These are phyloP conservation scores for Metaphire vulgaris DNA, from an alignment of 1,140 invertebrate genomes.

Conservation along the genomic window DNA sequence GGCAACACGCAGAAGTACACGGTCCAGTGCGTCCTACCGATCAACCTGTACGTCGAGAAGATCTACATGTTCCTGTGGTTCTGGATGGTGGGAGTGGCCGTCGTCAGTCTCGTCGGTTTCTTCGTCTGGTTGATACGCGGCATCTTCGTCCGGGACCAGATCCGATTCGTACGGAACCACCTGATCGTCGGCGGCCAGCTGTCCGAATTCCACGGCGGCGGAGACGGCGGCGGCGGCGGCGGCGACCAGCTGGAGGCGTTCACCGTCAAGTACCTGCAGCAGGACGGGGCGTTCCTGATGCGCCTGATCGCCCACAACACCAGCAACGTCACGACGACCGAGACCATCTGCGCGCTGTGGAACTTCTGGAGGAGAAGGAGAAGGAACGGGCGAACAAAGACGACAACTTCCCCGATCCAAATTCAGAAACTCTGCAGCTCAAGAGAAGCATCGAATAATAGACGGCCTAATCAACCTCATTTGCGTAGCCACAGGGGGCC, in stretches of 20 bases:
- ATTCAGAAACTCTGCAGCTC: too few relatives aligned
- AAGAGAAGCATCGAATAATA: too few relatives aligned
- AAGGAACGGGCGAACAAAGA: too few relatives aligned
- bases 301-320: conserved; percentile 27
- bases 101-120: conserved; percentile 19
- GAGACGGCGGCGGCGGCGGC: not conserved
- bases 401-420: too few relatives aligned
- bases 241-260: conserved; percentile 14
- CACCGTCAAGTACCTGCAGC: conserved; percentile 23
- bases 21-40: too few relatives aligned
- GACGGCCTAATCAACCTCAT: too few relatives aligned
- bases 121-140: conserved; percentile 18
- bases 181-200: conserved; percentile 9
- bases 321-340: conserved; percentile 42
- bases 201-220: too few relatives aligned
- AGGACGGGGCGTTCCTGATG: conserved; percentile 29
- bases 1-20: conserved; percentile 46
- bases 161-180: conserved; percentile 24
- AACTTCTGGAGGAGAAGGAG: too few relatives aligned
- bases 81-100: conserved; percentile 51
- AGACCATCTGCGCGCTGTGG: conserved; percentile 43
- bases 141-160: conserved; percentile 14
- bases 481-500: too few relatives aligned
- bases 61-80: conserved; percentile 35
- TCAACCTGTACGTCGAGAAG: conserved; percentile 37